phyloP scores from a whole-genome alignment of 2,888 invertebrate species.

The Ornithoptera priamus region DNA sequence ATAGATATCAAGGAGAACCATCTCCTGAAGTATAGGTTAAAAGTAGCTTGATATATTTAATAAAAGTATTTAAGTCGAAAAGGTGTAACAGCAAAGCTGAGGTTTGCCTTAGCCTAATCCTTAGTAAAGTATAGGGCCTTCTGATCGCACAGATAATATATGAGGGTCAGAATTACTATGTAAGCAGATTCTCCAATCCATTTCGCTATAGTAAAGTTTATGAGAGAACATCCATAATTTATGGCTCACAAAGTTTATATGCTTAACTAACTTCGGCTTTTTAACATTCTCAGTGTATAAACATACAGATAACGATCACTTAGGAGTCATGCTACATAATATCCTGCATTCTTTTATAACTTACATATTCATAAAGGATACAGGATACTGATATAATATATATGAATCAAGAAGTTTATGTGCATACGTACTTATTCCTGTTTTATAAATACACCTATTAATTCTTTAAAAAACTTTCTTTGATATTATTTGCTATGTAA shows the following conservation, averaged over 20 bases:
- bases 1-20: too few species aligned
- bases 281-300: not conserved
- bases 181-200: slow-evolving; percentile 27
- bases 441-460: too few species aligned
- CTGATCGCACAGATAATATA: slow-evolving; percentile 16
- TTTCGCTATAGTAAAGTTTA: slow-evolving; percentile 20
- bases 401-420: too few species aligned
- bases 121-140: slow-evolving; percentile 12
- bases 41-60: not conserved
- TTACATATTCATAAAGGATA: too few species aligned
- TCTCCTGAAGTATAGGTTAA: too few species aligned
- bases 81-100: not conserved
- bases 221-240: slow-evolving; percentile 22
- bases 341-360: too few species aligned
- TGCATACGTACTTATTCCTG: too few species aligned
- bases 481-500: too few species aligned
- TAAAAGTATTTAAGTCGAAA: not conserved
- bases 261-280: slow-evolving; percentile 7
- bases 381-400: too few species aligned
- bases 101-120: slow-evolving; percentile 5
- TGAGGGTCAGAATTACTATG: slow-evolving; percentile 24
- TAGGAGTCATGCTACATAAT: too few species aligned
- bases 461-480: too few species aligned
- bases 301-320: not conserved
- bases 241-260: slow-evolving; percentile 1